Percentiles rank a stretch among this genome's conserved stretches.
phyloP scores from a whole-genome alignment of 2,113 vertebrate species.

The Acanthochromis polyacanthus region DNA sequence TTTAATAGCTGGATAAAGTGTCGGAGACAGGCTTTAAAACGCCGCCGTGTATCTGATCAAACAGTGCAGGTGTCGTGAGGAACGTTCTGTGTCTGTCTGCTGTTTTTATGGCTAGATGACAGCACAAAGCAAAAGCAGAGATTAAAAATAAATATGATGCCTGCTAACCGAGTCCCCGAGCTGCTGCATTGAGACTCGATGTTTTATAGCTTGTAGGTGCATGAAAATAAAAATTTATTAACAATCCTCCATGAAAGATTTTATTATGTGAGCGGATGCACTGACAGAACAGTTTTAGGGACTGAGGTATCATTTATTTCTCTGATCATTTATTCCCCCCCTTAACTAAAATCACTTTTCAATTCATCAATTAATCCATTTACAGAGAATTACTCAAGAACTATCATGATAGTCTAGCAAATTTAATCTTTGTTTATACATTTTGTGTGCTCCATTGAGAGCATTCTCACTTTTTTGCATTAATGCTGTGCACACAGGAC shows the following conservation, averaged over 20 bases:
- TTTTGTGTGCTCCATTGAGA: too few species aligned
- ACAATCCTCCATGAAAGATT: background rate
- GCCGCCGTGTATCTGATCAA: background rate
- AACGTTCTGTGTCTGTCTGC: background rate
- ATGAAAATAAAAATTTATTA: background rate
- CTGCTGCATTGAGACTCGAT: background rate
- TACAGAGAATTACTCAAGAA: too few species aligned
- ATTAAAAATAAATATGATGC: background rate
- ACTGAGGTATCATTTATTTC: too few species aligned
- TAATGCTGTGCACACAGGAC: too few species aligned
- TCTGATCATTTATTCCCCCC: too few species aligned
- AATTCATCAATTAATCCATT: too few species aligned
- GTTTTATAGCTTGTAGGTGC: background rate
- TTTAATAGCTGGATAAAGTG: background rate
- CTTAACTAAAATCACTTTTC: too few species aligned
- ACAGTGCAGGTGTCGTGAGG: background rate
- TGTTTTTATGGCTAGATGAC: background rate
- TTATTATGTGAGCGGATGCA: background rate
- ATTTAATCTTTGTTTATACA: too few species aligned
- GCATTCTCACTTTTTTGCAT: too few species aligned
- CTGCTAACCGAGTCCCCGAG: background rate
- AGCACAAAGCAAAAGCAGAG: constrained; percentile 5
- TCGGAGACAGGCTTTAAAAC: background rate
- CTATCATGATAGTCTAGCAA: too few species aligned
- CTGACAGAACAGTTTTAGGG: background rate